Evolutionary conservation across 2,113 vertebrate species (phyloP).

Genomic region (Solea senegalensis): DNA sequence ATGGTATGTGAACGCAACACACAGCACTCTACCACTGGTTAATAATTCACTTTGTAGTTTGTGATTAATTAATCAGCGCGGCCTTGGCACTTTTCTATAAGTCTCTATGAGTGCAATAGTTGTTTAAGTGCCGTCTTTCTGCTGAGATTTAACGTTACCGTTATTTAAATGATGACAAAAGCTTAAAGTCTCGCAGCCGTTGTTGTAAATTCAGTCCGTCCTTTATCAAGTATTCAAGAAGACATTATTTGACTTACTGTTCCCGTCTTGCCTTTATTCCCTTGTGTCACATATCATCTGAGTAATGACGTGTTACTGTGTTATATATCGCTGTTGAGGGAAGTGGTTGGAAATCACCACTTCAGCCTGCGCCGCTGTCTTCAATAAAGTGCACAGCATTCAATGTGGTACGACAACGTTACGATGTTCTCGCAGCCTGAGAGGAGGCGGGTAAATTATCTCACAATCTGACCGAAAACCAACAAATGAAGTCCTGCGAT

Average conservation of each 20-base stretch:
- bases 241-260: conserved; percentile 2
- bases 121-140: conserved; percentile 19
- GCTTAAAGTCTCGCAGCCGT: neutral
- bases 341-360: neutral
- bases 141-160: conserved; percentile 5
- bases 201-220: neutral
- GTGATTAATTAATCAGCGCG: conserved; percentile 68
- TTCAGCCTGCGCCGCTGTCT: neutral
- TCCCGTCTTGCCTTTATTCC: neutral
- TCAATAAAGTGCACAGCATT: too few species aligned
- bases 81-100: conserved; percentile 27
- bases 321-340: neutral
- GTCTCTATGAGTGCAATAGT: neutral
- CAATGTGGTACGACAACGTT: too few species aligned
- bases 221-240: neutral
- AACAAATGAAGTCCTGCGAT: too few species aligned
- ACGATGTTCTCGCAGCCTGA: too few species aligned
- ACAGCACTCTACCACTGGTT: conserved; percentile 45
- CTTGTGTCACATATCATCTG: neutral
- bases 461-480: too few species aligned
- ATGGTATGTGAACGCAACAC: conserved; percentile 70
- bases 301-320: neutral
- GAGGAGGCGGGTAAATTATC: too few species aligned
- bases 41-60: conserved; percentile 73
- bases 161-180: conserved; percentile 3